A percentile compares a stretch with the other conserved stretches of the same genome.
Evolutionary conservation across 2,797 vertebrate species (phyloP).

Genomic region (Lithobates sylvaticus): DNA sequence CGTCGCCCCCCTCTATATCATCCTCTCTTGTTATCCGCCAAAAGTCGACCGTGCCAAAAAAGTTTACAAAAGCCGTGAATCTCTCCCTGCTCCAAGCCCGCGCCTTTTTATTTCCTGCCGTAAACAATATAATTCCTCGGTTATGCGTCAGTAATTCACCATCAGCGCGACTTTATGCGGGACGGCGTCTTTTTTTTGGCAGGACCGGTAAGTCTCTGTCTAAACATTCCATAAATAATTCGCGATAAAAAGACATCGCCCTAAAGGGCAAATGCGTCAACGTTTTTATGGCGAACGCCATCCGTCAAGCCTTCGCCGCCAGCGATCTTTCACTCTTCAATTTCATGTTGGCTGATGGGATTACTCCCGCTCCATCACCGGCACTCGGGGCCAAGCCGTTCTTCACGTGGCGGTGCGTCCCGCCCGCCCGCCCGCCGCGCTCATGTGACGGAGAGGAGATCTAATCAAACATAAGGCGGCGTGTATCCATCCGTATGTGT

Average conservation of each 20-base stretch:
- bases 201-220: conserved; percentile 15
- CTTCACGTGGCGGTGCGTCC: not conserved
- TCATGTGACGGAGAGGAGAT: not conserved
- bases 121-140: conserved; percentile 44
- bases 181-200: conserved; percentile 22
- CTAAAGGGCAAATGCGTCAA: conserved; percentile 48
- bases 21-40: conserved; percentile 8
- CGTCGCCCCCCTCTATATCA: not conserved
- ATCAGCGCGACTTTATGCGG: conserved; percentile 2
- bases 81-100: not conserved
- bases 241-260: conserved; percentile 23
- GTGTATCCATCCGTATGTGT: not conserved
- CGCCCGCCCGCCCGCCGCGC: not conserved
- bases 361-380: conserved; percentile 6
- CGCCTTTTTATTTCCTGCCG: conserved; percentile 28
- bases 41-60: conserved; percentile 49
- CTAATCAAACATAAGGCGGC: not conserved
- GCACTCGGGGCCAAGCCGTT: not conserved
- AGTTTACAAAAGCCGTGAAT: conserved; percentile 49
- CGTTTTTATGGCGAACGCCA: not conserved
- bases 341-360: not conserved
- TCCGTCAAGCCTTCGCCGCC: conserved; percentile 11
- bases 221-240: conserved; percentile 50
- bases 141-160: conserved; percentile 49
- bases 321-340: conserved; percentile 21